A percentile compares a stretch with the other conserved stretches of the same genome.
Evolutionary conservation across 2,113 vertebrate species (phyloP).

Genomic region (Falco punctatus): DNA sequence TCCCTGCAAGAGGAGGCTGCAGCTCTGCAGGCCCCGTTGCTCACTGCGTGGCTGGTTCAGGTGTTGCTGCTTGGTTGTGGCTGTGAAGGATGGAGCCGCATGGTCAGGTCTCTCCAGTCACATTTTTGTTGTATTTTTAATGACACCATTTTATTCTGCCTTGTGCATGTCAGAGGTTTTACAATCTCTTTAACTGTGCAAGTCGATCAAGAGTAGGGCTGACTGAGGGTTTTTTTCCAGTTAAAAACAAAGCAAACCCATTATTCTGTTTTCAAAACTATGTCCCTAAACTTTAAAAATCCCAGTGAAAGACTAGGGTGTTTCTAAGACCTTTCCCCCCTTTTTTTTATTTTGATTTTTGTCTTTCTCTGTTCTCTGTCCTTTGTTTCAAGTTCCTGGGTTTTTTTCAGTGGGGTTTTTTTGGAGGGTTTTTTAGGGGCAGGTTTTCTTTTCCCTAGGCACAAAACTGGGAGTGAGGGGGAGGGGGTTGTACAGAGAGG

Average conservation of each 20-base stretch:
- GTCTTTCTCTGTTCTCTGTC: not conserved
- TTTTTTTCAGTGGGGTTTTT: not conserved
- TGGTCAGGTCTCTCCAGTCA: not conserved
- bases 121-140: not conserved
- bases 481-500: not conserved
- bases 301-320: not conserved
- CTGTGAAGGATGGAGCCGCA: not conserved
- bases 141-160: not conserved
- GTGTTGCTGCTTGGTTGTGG: not conserved
- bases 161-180: not conserved
- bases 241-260: not conserved
- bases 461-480: not conserved
- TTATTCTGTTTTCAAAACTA: not conserved
- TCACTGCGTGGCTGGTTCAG: not conserved
- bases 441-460: not conserved
- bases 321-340: not conserved
- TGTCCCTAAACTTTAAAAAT: not conserved
- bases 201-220: not conserved
- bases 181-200: not conserved
- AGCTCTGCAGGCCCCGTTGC: not conserved
- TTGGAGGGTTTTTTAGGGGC: not conserved
- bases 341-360: not conserved
- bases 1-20: not conserved
- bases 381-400: not conserved
- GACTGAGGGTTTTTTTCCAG: not conserved